Percentiles rank a stretch among this genome's conserved stretches.
Evolutionary conservation across 23 tunicate species (phyloP).

Genomic region (Halocynthia roretzi): DNA sequence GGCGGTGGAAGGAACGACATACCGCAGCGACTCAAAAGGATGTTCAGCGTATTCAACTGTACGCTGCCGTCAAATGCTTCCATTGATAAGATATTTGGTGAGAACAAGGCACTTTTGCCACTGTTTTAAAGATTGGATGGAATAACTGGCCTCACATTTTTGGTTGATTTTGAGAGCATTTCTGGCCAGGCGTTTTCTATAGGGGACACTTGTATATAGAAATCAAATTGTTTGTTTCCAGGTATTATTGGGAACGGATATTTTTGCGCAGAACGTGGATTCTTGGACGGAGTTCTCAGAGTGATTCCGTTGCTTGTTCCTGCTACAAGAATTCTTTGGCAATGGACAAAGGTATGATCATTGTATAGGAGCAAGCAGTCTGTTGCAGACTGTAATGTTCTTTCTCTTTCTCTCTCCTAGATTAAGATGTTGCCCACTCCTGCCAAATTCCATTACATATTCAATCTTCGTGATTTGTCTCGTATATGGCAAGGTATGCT

Average conservation of each 20-base stretch:
- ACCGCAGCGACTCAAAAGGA: constrained; percentile 94
- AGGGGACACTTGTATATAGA: neutral
- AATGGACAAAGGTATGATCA: constrained; percentile 64
- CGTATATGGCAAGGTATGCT: constrained; percentile 99
- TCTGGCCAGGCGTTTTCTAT: neutral
- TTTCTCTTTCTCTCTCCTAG: constrained; percentile 2
- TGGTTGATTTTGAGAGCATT: neutral
- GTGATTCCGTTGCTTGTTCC: constrained; percentile 68
- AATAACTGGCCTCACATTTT: no score
- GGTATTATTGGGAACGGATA: constrained; percentile 90
- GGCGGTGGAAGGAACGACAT: constrained; percentile 99
- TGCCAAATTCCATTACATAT: constrained; percentile 99
- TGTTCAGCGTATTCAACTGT: constrained; percentile 97
- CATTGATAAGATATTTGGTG: constrained; percentile 96
- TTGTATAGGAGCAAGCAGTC: neutral
- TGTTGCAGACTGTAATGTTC: neutral
- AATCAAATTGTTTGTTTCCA: constrained; percentile 3
- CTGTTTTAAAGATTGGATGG: no score
- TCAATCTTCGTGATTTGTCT: constrained; percentile 96
- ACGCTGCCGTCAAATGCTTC: constrained; percentile 97
- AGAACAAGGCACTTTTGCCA: neutral
- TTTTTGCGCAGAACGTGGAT: constrained; percentile 85
- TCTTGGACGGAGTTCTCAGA: constrained; percentile 40
- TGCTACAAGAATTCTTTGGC: constrained; percentile 90
- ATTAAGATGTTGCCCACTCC: constrained; percentile 98